Evolutionary conservation across 2,888 invertebrate species (phyloP).

Genomic region (Troglohyphantes excavatus): DNA sequence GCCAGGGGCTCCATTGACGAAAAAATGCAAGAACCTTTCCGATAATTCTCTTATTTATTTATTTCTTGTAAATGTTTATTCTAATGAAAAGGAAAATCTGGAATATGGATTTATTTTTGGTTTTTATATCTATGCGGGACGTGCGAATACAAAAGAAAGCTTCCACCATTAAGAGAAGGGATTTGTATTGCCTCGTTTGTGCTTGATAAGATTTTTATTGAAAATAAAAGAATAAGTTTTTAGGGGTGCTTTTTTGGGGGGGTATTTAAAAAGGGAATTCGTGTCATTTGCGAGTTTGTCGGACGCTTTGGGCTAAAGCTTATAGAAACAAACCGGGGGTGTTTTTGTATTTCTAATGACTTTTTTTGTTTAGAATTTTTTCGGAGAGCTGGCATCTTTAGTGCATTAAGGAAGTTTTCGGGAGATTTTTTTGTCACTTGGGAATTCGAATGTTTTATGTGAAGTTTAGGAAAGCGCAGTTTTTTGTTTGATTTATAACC

Average conservation of each 20-base stretch:
- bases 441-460: no score
- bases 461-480: no score
- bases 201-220: constrained; percentile 28
- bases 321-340: no score
- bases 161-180: constrained; percentile 30
- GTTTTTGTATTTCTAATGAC: no score
- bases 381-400: no score
- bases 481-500: no score
- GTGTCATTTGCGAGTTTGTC: background rate
- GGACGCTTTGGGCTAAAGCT: no score
- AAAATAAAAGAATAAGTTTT: background rate
- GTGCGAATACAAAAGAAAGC: background rate
- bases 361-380: background rate
- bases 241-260: background rate
- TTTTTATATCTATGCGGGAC: background rate
- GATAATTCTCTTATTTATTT: constrained; percentile 66
- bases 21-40: background rate
- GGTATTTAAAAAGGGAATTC: background rate
- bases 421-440: background rate
- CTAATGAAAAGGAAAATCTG: constrained; percentile 45
- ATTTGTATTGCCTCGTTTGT: constrained; percentile 21
- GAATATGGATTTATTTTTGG: background rate
- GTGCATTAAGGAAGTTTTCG: background rate
- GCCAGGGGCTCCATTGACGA: background rate
- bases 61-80: constrained; percentile 63